Evolutionary conservation across 2,113 vertebrate species (phyloP), one percentile per base, ranked within the genome.

Genomic region (Turnix velox): DNA sequence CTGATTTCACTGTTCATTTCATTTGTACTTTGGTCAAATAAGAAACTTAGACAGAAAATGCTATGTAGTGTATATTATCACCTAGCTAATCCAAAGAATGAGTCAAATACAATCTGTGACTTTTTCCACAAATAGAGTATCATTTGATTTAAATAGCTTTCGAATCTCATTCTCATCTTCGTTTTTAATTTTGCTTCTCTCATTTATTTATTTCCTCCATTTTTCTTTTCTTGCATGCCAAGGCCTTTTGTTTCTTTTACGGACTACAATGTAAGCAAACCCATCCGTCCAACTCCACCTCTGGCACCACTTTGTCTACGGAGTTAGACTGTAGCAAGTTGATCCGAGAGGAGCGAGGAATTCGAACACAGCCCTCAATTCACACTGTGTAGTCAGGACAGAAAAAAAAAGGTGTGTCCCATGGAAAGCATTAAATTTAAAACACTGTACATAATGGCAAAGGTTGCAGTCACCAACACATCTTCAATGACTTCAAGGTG

Each of bases 171-270:
- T 96, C 81, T 89, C 94, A 94, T 93, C 62, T 68, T 84, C 51
- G 76, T 15, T 90, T 92, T 90, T 85, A 66, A 62, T 91, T 94
- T 85, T 92, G 30, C 84, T 76, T 37, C 18, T 59, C 83, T 96
- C 78, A 51, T 90, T 91, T 92, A 94, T 90, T 96, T 68, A 93
- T 87, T 82, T 81, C 94, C 80, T 91, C 20, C 72, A 92, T 95
- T 96, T 96, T 83, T 97, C 49, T 96, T 95, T 94, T 96, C 93
- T 93, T 98, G 98, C 98, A 98, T 98, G 98, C 97, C 97, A 97
- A 99, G 99, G 98, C 98, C 94, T 99, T 99, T 98, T 99, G 99
- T 98, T 99, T 99, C 98, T 99, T 99, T 99, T 99, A 98, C 57
- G 98, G 98, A 98, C 96, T 98, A 74, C 98, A 99, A 82, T 98